Evolutionary conservation across 2,113 vertebrate species (phyloP).

Genomic region (Reinhardtius hippoglossoides): DNA sequence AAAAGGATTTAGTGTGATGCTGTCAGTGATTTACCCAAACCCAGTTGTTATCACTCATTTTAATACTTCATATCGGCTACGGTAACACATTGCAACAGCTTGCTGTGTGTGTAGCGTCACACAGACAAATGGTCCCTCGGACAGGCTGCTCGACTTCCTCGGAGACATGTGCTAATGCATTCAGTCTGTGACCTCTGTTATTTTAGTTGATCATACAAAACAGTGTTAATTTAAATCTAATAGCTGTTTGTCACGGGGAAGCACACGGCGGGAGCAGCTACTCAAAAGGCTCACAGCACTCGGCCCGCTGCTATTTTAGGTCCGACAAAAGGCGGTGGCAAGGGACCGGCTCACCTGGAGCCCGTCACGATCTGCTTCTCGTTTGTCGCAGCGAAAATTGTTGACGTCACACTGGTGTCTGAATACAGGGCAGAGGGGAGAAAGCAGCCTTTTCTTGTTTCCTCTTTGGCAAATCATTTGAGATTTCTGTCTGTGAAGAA

Average conservation of each 20-base stretch:
- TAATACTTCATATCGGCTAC: constrained; percentile 13
- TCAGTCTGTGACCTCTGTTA: constrained; percentile 66
- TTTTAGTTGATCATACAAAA: constrained; percentile 70
- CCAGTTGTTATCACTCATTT: constrained; percentile 17
- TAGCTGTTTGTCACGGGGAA: constrained; percentile 65
- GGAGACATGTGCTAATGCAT: constrained; percentile 60
- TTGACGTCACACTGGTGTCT: constrained; percentile 30
- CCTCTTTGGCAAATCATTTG: constrained; percentile 4
- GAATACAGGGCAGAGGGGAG: not conserved
- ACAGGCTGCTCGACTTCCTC: constrained; percentile 47
- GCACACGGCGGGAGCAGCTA: constrained; percentile 50
- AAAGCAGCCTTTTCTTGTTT: constrained; percentile 4
- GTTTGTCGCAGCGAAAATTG: constrained; percentile 4
- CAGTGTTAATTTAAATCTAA: constrained; percentile 73
- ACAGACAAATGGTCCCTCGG: constrained; percentile 38
- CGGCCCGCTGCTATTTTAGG: constrained; percentile 34
- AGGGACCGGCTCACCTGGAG: constrained; percentile 50
- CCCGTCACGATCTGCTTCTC: not conserved
- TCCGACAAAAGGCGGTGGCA: constrained; percentile 15
- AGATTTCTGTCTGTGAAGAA: constrained; percentile 2
- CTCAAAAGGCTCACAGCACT: constrained; percentile 23
- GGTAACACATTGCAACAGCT: constrained; percentile 1
- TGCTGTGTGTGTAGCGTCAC: constrained; percentile 12
- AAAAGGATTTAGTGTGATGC: not conserved
- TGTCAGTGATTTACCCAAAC: constrained; percentile 2